Conservation (phyloP, 1,140 invertebrate genomes). For the Fopius arisanus region DNA sequence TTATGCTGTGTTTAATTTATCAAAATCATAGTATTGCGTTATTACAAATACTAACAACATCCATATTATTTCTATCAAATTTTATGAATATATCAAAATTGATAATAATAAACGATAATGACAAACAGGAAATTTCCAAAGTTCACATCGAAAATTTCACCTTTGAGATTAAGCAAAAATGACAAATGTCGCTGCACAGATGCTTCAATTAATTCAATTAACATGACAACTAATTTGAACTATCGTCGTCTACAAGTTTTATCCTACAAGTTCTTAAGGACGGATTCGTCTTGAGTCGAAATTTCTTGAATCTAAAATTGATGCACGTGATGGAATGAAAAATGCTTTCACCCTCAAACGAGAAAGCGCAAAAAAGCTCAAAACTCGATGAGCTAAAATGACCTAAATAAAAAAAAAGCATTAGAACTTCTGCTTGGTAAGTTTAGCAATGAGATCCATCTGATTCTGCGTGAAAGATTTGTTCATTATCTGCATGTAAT, state of each 20-base stretch:
- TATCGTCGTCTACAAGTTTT: no score
- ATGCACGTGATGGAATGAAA: neutral
- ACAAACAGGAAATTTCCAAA: no score
- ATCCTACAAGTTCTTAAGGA: neutral
- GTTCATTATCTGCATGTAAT: slow-evolving; percentile 41
- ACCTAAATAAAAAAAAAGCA: neutral
- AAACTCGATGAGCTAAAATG: neutral
- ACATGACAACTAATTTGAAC: no score
- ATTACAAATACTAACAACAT: neutral
- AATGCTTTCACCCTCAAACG: neutral
- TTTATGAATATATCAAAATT: neutral
- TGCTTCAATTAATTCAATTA: no score
- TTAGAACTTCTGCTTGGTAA: neutral
- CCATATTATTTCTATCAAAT: neutral
- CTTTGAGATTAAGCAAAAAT: no score
- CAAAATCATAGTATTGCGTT: neutral
- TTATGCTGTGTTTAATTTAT: neutral
- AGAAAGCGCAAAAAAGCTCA: neutral
- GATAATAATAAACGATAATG: neutral
- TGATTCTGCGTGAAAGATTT: slow-evolving; percentile 27
- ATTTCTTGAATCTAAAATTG: no score
- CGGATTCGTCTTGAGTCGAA: neutral
- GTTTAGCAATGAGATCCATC: neutral
- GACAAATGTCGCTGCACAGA: no score
- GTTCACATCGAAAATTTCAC: no score